These are phyloP conservation scores for Grallaria varia DNA, from an alignment of 2,113 vertebrate species.

Conservation along the genomic window DNA sequence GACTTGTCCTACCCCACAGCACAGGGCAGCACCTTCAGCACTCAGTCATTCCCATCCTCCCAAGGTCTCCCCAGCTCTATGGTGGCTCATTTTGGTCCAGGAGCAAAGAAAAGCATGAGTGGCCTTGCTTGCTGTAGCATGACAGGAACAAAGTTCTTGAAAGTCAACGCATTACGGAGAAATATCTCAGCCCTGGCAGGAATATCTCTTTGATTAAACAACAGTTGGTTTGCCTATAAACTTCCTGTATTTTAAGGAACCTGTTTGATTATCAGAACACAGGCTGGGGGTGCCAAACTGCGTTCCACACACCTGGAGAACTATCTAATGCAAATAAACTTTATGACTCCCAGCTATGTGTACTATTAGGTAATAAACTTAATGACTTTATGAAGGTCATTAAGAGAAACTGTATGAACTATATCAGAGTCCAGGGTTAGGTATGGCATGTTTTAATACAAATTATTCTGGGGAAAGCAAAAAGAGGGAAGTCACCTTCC, in stretches of 20 bases:
- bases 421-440: neutral
- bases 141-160: constrained; percentile 30
- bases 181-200: neutral
- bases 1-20: neutral
- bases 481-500: neutral
- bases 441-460: neutral
- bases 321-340: neutral
- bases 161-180: neutral
- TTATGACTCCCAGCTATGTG: neutral
- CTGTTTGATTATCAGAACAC: neutral
- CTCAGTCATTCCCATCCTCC: neutral
- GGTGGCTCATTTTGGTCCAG: neutral
- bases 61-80: neutral
- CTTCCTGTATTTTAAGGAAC: neutral
- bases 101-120: neutral
- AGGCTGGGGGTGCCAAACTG: neutral
- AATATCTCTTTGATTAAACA: neutral
- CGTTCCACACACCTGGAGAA: neutral
- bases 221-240: neutral
- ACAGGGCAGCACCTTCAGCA: neutral
- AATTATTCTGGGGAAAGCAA: neutral
- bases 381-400: constrained; percentile 27
- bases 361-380: constrained; percentile 6
- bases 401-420: neutral
- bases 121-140: neutral